Base-by-base conservation (phyloP, 2,113 vertebrate species). In the Gnathonemus echidnorhynchus region DNA sequence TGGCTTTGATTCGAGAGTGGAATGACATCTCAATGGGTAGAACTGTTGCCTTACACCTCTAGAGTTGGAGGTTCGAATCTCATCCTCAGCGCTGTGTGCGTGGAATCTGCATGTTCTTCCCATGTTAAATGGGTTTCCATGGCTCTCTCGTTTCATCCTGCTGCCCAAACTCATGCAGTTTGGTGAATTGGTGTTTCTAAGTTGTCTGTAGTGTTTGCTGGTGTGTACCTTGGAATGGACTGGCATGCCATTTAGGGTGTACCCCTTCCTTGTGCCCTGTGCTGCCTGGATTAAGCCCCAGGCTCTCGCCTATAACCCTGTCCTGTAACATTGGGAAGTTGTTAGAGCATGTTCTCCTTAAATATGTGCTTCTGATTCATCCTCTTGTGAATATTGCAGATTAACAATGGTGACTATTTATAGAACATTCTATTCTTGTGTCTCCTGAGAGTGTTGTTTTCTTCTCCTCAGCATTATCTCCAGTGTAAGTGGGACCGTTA, bases 381-480 rank as follows among this genome's bases (percentile, higher is more conserved):
- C 62, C 31, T 80, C 35, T 2, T 77, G 74, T 80, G 74, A 80
- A 17, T 42, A 80, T 35, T 42, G 17, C 74, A 19, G 13, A 42
- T 80, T 45, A 11, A 85, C 83, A 45, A 21, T 85, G 15, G 39
- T 46, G 5, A 48, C 17, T 7, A 19, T 85, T 48, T 48, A 86
- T 39, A 2, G 46, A 13, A 86, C 50, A 8, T 46, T 86, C 45
- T 86, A 11, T 77, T 52, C 39, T 90, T 53, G 39, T 90, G 70
- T 7, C 45, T 17, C 74, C 85, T 89, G 56, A 89, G 39, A 70
- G 19, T n/a, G 0, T 87, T 15, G 0, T 0, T 24, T 50, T 46
- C 10, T 93, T 9, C 89, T 92, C 92, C 86, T 80, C 90, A 99
- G 98, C 92, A 92, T 97, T 31, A 97, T 99, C 93, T 96, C 92